These are phyloP conservation scores for Charadrius vociferus DNA, from an alignment of 2,113 vertebrate species.

Conservation along the genomic window DNA sequence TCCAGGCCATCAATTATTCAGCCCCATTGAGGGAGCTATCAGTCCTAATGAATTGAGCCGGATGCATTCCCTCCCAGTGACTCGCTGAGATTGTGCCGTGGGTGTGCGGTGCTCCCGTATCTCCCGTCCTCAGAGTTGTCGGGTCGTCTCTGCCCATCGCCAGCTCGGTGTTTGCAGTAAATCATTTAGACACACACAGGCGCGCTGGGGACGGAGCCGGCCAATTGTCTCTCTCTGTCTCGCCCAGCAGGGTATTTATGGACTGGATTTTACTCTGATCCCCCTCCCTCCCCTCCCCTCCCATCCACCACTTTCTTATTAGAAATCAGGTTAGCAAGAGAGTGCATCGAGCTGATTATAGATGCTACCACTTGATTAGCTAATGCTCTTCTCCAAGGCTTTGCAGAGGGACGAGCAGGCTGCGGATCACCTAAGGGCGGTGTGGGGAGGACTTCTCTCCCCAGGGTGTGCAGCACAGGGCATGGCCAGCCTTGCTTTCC, in stretches of 20 bases:
- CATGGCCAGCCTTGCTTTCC: not conserved
- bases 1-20: slow-evolving; percentile 84
- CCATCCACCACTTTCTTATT: slow-evolving; percentile 60
- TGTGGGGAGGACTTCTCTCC: not conserved
- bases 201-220: not conserved
- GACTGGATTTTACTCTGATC: not conserved
- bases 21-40: slow-evolving; percentile 79
- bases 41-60: slow-evolving; percentile 81
- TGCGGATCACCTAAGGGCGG: not conserved
- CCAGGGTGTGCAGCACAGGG: not conserved
- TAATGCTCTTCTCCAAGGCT: not conserved
- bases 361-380: slow-evolving; percentile 70
- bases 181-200: slow-evolving; percentile 50
- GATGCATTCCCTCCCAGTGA: slow-evolving; percentile 69
- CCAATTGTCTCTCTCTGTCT: not conserved
- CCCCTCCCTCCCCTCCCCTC: not conserved
- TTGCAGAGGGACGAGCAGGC: not conserved
- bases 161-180: not conserved
- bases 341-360: slow-evolving; percentile 67
- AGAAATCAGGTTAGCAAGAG: slow-evolving; percentile 64
- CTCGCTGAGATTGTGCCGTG: slow-evolving; percentile 64
- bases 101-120: not conserved
- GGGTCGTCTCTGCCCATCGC: not conserved
- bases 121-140: slow-evolving; percentile 2
- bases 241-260: not conserved